phyloP scores from a whole-genome alignment of 1,140 invertebrate species.

The Drosophila jambulina region DNA sequence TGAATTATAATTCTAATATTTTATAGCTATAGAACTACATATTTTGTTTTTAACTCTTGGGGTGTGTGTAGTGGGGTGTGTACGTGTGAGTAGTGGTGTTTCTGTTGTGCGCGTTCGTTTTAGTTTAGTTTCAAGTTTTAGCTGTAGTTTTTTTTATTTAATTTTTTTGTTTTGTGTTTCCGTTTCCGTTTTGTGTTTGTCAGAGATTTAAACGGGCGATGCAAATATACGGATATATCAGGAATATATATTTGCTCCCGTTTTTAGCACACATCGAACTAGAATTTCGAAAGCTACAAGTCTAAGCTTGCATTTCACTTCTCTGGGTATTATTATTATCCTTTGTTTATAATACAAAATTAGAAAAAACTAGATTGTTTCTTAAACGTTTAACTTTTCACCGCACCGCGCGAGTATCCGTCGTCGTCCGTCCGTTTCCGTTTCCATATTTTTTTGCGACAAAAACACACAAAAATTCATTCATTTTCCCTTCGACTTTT shows the following conservation, averaged over 20 bases:
- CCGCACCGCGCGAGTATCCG: conserved; percentile 11
- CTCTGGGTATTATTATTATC: conserved; percentile 29
- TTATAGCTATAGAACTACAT: conserved; percentile 64
- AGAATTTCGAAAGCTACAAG: conserved; percentile 37
- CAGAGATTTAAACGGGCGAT: conserved; percentile 20
- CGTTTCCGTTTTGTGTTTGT: conserved; percentile 53
- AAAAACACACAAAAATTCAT: conserved; percentile 58
- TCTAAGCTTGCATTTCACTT: conserved; percentile 27
- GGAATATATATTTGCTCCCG: conserved; percentile 35
- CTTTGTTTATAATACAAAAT: conserved; percentile 50
- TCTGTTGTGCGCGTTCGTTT: conserved; percentile 47
- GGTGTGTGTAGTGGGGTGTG: conserved; percentile 26
- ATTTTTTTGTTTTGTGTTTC: conserved; percentile 47
- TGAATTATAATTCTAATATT: conserved; percentile 51
- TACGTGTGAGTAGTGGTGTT: conserved; percentile 15
- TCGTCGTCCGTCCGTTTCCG: conserved; percentile 21
- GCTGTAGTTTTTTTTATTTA: not conserved
- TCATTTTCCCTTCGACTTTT: conserved; percentile 23
- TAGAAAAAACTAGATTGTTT: conserved; percentile 40
- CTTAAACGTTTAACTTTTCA: conserved; percentile 41
- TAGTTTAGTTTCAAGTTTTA: conserved; percentile 19
- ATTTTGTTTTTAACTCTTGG: conserved; percentile 45
- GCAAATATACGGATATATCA: conserved; percentile 39
- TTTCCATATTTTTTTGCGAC: conserved; percentile 1
- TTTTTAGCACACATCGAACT: conserved; percentile 67